These are phyloP conservation scores for Meteorus cinctellus DNA, from an alignment of 2,888 invertebrate genomes.

Conservation along the genomic window DNA sequence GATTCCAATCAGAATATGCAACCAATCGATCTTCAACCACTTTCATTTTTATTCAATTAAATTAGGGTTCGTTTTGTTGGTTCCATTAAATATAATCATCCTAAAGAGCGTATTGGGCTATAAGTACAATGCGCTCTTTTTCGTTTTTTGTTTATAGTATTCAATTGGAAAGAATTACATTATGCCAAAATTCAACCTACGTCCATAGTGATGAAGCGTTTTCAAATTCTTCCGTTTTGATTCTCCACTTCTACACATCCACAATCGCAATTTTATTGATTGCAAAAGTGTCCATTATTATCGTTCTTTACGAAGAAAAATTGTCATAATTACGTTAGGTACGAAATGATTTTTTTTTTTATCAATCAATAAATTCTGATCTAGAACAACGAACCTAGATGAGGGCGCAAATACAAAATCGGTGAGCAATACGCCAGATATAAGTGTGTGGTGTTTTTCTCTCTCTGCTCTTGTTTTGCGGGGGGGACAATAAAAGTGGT, in stretches of 20 bases:
- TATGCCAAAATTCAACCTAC: neutral
- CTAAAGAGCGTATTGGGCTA: conserved; percentile 29
- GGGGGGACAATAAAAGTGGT: conserved; percentile 31
- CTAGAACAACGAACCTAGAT: neutral
- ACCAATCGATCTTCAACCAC: conserved; percentile 29
- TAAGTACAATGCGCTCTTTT: conserved; percentile 26
- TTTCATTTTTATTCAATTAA: conserved; percentile 39
- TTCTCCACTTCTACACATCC: neutral
- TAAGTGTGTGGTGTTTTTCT: conserved; percentile 6
- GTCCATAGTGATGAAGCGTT: neutral
- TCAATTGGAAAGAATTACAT: neutral
- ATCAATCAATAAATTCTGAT: neutral
- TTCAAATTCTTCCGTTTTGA: neutral
- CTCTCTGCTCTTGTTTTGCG: conserved; percentile 2
- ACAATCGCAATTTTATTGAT: neutral
- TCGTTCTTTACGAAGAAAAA: neutral
- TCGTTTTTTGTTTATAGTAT: neutral
- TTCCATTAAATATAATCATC: conserved; percentile 9
- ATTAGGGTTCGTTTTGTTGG: conserved; percentile 8
- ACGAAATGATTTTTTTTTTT: conserved; percentile 1
- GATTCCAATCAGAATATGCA: conserved; percentile 24
- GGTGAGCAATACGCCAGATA: neutral
- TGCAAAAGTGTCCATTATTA: neutral
- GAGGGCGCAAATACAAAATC: neutral
- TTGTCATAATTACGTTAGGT: neutral